These are phyloP conservation scores for Lithosia quadra DNA, from an alignment of 2,888 invertebrate species.

Conservation along the genomic window DNA sequence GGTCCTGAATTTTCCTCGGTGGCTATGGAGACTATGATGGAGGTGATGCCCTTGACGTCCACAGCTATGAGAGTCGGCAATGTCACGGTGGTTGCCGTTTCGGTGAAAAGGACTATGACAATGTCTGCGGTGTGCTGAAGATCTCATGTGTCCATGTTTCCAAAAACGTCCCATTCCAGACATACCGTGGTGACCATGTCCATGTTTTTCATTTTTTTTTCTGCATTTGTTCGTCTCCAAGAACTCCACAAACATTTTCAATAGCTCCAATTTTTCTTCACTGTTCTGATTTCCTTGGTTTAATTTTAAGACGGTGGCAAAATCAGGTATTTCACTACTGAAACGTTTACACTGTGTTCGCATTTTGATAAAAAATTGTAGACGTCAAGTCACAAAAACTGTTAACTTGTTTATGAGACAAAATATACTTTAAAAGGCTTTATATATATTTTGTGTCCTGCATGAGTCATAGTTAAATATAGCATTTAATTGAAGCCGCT, in stretches of 20 bases:
- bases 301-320: slow-evolving; percentile 34
- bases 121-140: slow-evolving; percentile 13
- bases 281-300: slow-evolving; percentile 29
- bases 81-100: slow-evolving; percentile 16
- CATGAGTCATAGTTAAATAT: slow-evolving; percentile 41
- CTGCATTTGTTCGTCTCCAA: slow-evolving; percentile 42
- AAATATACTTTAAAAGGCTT: slow-evolving; percentile 29
- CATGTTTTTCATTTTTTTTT: slow-evolving; percentile 21
- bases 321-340: slow-evolving; percentile 42
- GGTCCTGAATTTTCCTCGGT: slow-evolving; percentile 40
- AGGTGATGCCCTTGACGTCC: slow-evolving; percentile 29
- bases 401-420: slow-evolving; percentile 45
- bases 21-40: slow-evolving; percentile 27
- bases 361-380: slow-evolving; percentile 47
- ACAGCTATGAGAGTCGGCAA: slow-evolving; percentile 7
- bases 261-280: slow-evolving; percentile 48
- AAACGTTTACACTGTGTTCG: slow-evolving; percentile 42
- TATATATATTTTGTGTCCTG: slow-evolving; percentile 36
- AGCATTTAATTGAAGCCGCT: slow-evolving; percentile 24
- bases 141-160: slow-evolving; percentile 7
- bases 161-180: slow-evolving; percentile 6
- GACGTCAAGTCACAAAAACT: slow-evolving; percentile 38
- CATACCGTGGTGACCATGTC: slow-evolving; percentile 28
- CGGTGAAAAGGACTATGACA: slow-evolving; percentile 17
- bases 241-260: slow-evolving; percentile 52